Evolutionary conservation across 2,113 vertebrate species (phyloP).

Genomic region (Rana temporaria): DNA sequence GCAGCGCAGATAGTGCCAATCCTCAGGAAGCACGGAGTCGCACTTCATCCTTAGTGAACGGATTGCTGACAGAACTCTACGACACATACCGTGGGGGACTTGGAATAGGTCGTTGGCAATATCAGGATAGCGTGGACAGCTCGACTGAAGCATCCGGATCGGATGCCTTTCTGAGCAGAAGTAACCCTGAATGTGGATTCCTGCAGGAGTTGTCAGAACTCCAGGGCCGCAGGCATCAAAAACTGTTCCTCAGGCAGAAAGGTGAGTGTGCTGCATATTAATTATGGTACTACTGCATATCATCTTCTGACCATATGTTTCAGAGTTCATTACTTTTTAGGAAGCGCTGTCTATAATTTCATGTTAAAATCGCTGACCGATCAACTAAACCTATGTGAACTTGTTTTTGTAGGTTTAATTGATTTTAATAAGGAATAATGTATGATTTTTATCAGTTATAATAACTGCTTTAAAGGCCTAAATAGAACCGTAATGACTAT

Average conservation of each 20-base stretch:
- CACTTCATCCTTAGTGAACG: conserved; percentile 86
- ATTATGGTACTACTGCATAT: background rate
- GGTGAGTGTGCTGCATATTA: conserved; percentile 69
- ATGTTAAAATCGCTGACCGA: too few species aligned
- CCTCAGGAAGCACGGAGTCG: conserved; percentile 61
- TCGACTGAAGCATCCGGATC: conserved; percentile 89
- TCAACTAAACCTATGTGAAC: too few species aligned
- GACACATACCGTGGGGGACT: conserved; percentile 72
- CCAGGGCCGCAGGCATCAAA: conserved; percentile 80
- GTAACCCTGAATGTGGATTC: conserved; percentile 74
- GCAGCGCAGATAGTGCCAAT: conserved; percentile 43
- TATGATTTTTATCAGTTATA: too few species aligned
- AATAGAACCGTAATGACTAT: too few species aligned
- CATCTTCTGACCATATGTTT: background rate
- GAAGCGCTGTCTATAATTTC: background rate
- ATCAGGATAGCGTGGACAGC: conserved; percentile 84
- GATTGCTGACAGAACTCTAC: conserved; percentile 91
- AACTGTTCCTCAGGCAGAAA: conserved; percentile 87
- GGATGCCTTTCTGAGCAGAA: conserved; percentile 78
- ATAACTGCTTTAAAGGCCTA: too few species aligned
- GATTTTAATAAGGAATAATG: too few species aligned
- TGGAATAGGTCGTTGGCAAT: conserved; percentile 50
- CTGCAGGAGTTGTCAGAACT: conserved; percentile 85
- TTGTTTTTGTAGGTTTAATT: too few species aligned
- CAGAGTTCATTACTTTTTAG: background rate